phyloP scores from a whole-genome alignment of 2,888 invertebrate genomes.

The Scaptodrosophila latifasciaeformis region DNA sequence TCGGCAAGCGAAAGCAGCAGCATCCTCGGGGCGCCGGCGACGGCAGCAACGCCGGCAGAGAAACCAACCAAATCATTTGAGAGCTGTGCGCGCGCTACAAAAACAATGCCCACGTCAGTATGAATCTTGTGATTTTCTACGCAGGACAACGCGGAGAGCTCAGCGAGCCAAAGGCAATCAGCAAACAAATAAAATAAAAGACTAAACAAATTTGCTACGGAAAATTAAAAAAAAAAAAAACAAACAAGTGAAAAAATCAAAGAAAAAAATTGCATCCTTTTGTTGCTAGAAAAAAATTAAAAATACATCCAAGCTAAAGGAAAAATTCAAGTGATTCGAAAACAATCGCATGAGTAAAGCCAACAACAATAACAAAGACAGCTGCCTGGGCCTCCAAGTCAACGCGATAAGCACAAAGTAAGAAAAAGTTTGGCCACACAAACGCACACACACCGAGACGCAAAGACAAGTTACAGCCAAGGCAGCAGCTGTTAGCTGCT shows the following conservation, averaged over 20 bases:
- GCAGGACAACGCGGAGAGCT: constrained; percentile 65
- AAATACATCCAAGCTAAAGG: background rate
- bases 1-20: constrained; percentile 12
- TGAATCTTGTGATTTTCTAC: constrained; percentile 69
- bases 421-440: constrained; percentile 39
- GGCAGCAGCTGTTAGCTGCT: constrained; percentile 12
- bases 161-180: constrained; percentile 9
- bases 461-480: background rate
- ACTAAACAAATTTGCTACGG: background rate
- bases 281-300: background rate
- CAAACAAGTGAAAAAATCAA: no score
- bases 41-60: constrained; percentile 11
- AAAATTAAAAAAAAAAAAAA: background rate
- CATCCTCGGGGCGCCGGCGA: constrained; percentile 9
- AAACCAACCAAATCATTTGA: constrained; percentile 8
- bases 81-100: constrained; percentile 55
- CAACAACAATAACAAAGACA: constrained; percentile 2
- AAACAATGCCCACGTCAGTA: constrained; percentile 68
- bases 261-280: background rate
- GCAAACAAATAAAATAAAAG: background rate
- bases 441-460: no score
- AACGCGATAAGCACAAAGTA: no score
- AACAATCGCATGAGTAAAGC: background rate
- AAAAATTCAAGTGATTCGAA: background rate
- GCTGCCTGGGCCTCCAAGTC: no score